Evolutionary conservation across 2,888 invertebrate species (phyloP).

Genomic region (Scaptomyza caliginosa): DNA sequence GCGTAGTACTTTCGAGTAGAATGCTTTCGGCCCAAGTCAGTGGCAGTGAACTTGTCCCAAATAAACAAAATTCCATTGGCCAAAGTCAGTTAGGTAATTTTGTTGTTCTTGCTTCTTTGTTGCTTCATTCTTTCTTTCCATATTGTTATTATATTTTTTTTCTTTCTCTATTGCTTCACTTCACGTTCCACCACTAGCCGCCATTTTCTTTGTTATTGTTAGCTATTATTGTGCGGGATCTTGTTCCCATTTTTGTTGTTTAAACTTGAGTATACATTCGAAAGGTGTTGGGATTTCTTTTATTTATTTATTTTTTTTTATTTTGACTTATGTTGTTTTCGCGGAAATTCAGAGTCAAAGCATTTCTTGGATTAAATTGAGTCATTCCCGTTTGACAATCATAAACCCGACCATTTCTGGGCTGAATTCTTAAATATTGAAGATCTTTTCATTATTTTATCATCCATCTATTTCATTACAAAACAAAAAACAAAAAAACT

Average conservation of each 20-base stretch:
- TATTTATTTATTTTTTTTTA: not conserved
- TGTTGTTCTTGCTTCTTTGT: slow-evolving; percentile 13
- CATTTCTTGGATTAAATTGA: slow-evolving; percentile 47
- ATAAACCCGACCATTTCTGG: slow-evolving; percentile 6
- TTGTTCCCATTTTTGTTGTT: slow-evolving; percentile 2
- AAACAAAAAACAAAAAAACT: no score
- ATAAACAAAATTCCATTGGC: slow-evolving; percentile 78
- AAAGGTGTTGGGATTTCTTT: slow-evolving; percentile 20
- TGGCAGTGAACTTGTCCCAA: slow-evolving; percentile 80
- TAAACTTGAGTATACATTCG: slow-evolving; percentile 22
- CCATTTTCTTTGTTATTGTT: slow-evolving; percentile 49
- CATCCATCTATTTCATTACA: no score
- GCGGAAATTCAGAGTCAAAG: slow-evolving; percentile 41
- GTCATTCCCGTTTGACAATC: slow-evolving; percentile 32
- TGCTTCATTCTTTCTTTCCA: slow-evolving; percentile 20
- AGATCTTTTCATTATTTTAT: not conserved
- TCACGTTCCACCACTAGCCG: slow-evolving; percentile 15
- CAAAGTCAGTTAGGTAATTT: slow-evolving; percentile 58
- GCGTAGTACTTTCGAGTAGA: slow-evolving; percentile 35
- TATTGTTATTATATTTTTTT: slow-evolving; percentile 5
- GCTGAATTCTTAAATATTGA: slow-evolving; percentile 9
- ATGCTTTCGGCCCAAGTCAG: slow-evolving; percentile 31
- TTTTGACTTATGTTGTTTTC: slow-evolving; percentile 46
- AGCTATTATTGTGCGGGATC: slow-evolving; percentile 31
- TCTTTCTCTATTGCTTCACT: slow-evolving; percentile 11